Evolutionary conservation across 2,888 invertebrate genomes (phyloP).

Genomic region (Stramonita haemastoma): DNA sequence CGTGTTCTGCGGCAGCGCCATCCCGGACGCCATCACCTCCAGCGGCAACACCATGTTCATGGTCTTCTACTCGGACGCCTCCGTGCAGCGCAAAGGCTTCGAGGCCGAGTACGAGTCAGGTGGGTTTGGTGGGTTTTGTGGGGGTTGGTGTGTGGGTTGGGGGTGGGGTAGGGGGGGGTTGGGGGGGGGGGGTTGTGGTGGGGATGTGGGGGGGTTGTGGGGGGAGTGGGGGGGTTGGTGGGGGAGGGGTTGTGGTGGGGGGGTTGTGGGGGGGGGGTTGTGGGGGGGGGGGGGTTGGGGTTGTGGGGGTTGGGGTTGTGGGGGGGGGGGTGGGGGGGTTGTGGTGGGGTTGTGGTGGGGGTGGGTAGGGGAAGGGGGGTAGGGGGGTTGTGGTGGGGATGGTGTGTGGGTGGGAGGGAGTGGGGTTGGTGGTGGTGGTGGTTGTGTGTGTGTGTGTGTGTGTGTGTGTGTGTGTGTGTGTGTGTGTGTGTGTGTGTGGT

Average conservation of each 20-base stretch:
- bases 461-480: no score
- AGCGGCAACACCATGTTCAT: conserved; percentile 81
- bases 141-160: background rate
- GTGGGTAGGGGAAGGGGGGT: background rate
- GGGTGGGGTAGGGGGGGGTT: background rate
- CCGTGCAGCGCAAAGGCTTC: conserved; percentile 96
- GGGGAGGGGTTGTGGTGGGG: background rate
- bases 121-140: conserved; percentile 75
- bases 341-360: background rate
- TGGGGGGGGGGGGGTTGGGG: background rate
- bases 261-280: background rate
- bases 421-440: background rate
- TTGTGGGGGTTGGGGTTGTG: background rate
- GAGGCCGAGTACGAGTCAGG: conserved; percentile 94
- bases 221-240: background rate
- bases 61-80: conserved; percentile 96
- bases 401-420: background rate
- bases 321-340: background rate
- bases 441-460: no score
- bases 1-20: conserved; percentile 93
- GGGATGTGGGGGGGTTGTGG: background rate
- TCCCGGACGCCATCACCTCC: conserved; percentile 79
- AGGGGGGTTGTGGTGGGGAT: background rate
- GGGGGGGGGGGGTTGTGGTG: background rate
- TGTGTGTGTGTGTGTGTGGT: no score